A percentile compares a stretch with the other conserved stretches of the same genome.
These are phyloP conservation scores for Heliothis virescens DNA, from an alignment of 1,140 invertebrate genomes.

Conservation along the genomic window DNA sequence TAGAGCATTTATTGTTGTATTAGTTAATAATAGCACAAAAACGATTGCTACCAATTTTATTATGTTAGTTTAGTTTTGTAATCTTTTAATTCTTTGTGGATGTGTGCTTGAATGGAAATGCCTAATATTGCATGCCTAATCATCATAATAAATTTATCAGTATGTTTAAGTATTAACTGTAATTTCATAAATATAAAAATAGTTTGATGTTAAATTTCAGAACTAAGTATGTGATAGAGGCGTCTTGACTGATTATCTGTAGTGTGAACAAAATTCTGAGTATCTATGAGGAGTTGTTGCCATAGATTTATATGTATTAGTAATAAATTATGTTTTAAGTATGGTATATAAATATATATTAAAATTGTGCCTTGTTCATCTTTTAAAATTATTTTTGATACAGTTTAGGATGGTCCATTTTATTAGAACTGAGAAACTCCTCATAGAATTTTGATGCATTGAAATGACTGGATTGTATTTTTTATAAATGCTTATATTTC, in stretches of 20 bases:
- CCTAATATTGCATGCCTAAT: conserved; percentile 12
- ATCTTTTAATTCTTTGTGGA: neutral
- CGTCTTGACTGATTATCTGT: conserved; percentile 33
- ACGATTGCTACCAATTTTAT: conserved; percentile 35
- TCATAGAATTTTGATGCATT: conserved; percentile 68
- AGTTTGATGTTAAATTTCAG: conserved; percentile 55
- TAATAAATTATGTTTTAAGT: conserved; percentile 38
- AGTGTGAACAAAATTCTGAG: conserved; percentile 56
- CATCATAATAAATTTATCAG: conserved; percentile 24
- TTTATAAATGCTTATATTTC: conserved; percentile 69
- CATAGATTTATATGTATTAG: conserved; percentile 49
- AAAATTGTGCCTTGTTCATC: conserved; percentile 68
- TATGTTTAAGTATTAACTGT: conserved; percentile 13
- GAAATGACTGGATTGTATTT: conserved; percentile 65
- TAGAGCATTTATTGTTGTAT: conserved; percentile 46
- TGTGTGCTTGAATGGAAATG: conserved; percentile 16
- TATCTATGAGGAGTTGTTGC: conserved; percentile 63
- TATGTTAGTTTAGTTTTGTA: conserved; percentile 1
- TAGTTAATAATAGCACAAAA: conserved; percentile 22
- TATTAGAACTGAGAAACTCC: conserved; percentile 54
- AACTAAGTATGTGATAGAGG: conserved; percentile 49
- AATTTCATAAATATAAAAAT: conserved; percentile 9
- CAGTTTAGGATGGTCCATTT: neutral
- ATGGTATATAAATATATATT: conserved; percentile 29
- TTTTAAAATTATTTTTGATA: conserved; percentile 18